Conservation (phyloP, 1,140 invertebrate genomes). For the Drosophila albomicans region DNA sequence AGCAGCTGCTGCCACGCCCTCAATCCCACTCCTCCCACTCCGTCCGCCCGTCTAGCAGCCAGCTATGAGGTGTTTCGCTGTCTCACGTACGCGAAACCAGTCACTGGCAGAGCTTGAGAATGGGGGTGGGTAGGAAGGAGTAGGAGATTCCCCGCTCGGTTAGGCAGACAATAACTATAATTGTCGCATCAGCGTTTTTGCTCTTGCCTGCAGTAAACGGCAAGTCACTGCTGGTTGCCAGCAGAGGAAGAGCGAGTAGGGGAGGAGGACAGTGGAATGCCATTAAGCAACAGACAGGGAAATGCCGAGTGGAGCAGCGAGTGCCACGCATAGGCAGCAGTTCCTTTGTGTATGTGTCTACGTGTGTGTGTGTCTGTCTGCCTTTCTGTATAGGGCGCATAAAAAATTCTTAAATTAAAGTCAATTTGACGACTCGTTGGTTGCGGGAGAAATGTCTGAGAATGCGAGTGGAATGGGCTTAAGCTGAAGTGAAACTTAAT, state of each 20-base stretch:
- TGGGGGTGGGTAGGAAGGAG: not conserved
- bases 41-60: not conserved
- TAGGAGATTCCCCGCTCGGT: conserved; percentile 33
- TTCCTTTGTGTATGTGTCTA: conserved; percentile 55
- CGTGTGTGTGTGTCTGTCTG: conserved; percentile 17
- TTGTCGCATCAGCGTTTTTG: conserved; percentile 81
- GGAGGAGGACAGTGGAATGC: conserved; percentile 48
- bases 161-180: conserved; percentile 81
- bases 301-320: conserved; percentile 18
- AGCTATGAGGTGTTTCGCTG: conserved; percentile 37
- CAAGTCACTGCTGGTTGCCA: conserved; percentile 45
- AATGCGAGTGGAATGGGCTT: conserved; percentile 9
- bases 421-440: conserved; percentile 65
- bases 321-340: conserved; percentile 56
- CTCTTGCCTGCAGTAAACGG: conserved; percentile 50
- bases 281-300: conserved; percentile 65
- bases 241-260: not conserved
- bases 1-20: conserved; percentile 28
- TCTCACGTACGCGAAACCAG: conserved; percentile 56
- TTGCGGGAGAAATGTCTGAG: conserved; percentile 18
- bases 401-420: conserved; percentile 74
- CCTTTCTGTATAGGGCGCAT: conserved; percentile 35
- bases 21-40: not conserved
- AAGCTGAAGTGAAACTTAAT: conserved; percentile 56
- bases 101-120: not conserved